A percentile compares a stretch with the other conserved stretches of the same genome.
phyloP scores from a whole-genome alignment of 2,113 vertebrate genomes.

The Falcunculus frontatus region DNA sequence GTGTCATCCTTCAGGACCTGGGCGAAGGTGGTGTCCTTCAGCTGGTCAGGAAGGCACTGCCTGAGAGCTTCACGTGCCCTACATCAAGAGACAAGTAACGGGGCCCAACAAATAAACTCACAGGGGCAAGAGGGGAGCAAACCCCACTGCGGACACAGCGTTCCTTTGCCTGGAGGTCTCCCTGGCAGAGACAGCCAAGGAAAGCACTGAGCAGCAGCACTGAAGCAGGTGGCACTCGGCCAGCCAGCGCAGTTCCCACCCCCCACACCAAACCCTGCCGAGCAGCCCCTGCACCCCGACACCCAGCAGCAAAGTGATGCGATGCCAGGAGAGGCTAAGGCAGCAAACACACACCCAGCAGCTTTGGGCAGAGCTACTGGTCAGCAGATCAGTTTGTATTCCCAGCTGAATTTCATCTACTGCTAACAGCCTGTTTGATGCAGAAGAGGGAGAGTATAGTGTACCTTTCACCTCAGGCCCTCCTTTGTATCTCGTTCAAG shows the following conservation, averaged over 20 bases:
- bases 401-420: background rate
- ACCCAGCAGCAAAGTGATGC: fast-evolving
- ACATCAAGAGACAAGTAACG: conserved; percentile 70
- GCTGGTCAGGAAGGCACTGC: conserved; percentile 97
- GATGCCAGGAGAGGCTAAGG: background rate
- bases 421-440: background rate
- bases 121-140: conserved; percentile 55
- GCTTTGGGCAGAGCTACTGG: background rate
- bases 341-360: background rate
- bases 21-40: conserved; percentile 97
- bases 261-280: fast-evolving
- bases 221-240: fast-evolving
- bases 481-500: background rate
- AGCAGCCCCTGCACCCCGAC: background rate
- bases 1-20: conserved; percentile 98
- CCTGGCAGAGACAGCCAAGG: background rate
- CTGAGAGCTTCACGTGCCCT: conserved; percentile 97
- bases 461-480: background rate
- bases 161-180: background rate
- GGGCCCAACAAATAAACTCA: conserved; percentile 77
- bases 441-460: background rate
- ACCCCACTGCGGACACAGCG: background rate
- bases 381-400: background rate
- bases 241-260: background rate
- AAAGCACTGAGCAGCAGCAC: background rate